Conservation (phyloP, 2,113 vertebrate genomes). For the Odontophorus gujanensis region DNA sequence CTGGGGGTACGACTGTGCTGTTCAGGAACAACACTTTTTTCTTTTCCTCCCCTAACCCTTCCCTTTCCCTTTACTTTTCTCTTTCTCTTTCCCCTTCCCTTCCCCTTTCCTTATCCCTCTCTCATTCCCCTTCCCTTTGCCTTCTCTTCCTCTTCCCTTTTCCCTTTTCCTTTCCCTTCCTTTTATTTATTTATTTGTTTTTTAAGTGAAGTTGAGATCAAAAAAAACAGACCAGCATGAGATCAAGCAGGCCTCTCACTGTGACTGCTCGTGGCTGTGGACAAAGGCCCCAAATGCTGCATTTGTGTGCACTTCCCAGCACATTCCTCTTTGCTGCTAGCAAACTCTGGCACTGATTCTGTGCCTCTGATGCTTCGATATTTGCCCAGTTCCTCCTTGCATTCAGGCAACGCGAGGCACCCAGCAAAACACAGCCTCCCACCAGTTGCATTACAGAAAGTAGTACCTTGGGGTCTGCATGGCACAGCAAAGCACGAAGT, state of each 20-base stretch:
- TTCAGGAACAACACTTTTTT: background rate
- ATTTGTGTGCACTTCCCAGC: background rate
- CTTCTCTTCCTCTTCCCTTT: too few relatives aligned
- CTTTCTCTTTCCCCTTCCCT: too few relatives aligned
- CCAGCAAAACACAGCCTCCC: background rate
- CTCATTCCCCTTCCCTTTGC: too few relatives aligned
- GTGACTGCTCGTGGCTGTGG: rapidly evolving
- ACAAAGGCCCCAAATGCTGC: background rate
- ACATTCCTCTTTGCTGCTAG: background rate
- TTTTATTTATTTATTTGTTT: too few relatives aligned
- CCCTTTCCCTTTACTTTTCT: too few relatives aligned
- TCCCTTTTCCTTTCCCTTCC: too few relatives aligned
- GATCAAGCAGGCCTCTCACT: background rate
- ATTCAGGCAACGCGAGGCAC: background rate
- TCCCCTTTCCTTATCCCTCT: too few relatives aligned
- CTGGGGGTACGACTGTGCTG: background rate
- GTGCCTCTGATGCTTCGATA: background rate
- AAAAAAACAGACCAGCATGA: background rate
- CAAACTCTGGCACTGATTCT: background rate
- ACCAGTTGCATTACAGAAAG: background rate
- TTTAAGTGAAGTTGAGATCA: background rate
- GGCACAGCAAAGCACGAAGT: background rate
- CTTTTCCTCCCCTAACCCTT: too few relatives aligned
- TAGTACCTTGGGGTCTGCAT: background rate
- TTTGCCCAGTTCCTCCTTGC: background rate